Base-by-base conservation (phyloP, 2,797 vertebrate species). In the Eutrigla gurnardus region DNA sequence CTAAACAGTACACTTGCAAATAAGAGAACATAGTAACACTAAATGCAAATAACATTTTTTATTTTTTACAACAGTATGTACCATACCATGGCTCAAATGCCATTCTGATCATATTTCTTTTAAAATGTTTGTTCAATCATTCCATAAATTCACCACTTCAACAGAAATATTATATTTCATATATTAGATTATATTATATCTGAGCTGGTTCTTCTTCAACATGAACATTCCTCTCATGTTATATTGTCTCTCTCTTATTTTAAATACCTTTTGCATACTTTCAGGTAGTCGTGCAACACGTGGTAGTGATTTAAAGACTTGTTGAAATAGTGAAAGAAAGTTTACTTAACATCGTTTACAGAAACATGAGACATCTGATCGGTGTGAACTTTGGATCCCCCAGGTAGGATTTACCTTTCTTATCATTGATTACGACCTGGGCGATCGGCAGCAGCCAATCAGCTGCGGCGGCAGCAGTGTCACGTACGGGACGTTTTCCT, bases 311-410 rank as follows among this genome's bases (percentile, higher is more conserved):
- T 66, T 37, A 54, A 32, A 18, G 42, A 64, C 33, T 12, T 39
- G 12, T 42, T 13, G 13, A 13, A 67, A 57, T 63, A 65, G 4
- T 42, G 5, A 40, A 17, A 10, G 32, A 3, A n/a, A 62, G 1
- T 42, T 7, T 11, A 0, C 32, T 14, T 60, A 11, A 6, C 6
- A 14, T 55, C 6, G 6, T 52, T 50, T 14, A n/a, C 17, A 65
- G 14, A 35, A 42, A 52, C 47, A 39, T 2, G 7, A 12, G 2
- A 52, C 25, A 25, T 49, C 36, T 7, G 2, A 40, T 63, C 35
- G 3, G 17, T 18, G 36, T 57, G 76, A 74, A 78, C 90, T 88
- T 88, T 82, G 85, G 63, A 62, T 65, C 65, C 0, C 0, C 7
- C 10, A 5, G 65, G 43, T 4, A 52, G 4, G 35, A 62, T 46